Conservation (phyloP, 2,113 vertebrate genomes). For the Siphamia tubifer region DNA sequence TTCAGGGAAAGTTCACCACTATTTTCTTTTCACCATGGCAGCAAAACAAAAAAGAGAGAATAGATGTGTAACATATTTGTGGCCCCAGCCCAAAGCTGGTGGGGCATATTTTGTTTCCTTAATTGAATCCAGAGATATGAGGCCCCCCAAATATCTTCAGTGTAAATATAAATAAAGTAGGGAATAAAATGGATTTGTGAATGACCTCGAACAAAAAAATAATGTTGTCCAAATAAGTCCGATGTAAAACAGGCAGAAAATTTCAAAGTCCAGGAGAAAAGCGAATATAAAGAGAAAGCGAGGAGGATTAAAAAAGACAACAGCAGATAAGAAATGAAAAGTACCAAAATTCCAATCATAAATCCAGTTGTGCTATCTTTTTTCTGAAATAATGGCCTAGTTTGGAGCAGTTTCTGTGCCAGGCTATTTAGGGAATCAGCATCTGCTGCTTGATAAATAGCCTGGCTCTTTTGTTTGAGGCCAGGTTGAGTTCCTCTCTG, state of each 20-base stretch:
- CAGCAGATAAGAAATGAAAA: slow-evolving; percentile 13
- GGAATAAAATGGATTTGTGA: slow-evolving; percentile 73
- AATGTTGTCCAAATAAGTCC: slow-evolving; percentile 48
- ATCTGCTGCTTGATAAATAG: slow-evolving; percentile 82
- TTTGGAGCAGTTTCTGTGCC: slow-evolving; percentile 81
- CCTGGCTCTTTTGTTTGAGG: slow-evolving; percentile 77
- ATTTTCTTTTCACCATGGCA: slow-evolving; percentile 95
- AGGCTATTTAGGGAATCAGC: slow-evolving; percentile 82
- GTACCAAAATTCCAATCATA: slow-evolving; percentile 50
- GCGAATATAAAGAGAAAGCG: not conserved
- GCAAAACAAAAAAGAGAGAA: slow-evolving; percentile 87
- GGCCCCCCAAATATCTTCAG: slow-evolving; percentile 76
- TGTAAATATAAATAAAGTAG: slow-evolving; percentile 77
- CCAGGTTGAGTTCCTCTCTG: slow-evolving; percentile 75
- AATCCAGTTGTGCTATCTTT: slow-evolving; percentile 63
- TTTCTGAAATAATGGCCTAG: slow-evolving; percentile 77
- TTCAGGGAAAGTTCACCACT: slow-evolving; percentile 99
- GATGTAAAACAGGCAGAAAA: not conserved
- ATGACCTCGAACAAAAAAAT: slow-evolving; percentile 52
- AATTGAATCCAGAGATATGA: slow-evolving; percentile 87
- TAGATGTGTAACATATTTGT: slow-evolving; percentile 88
- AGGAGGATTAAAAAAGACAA: slow-evolving; percentile 20
- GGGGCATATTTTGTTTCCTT: slow-evolving; percentile 78
- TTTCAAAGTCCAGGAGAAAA: not conserved
- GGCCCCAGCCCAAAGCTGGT: slow-evolving; percentile 78